Percentiles rank a stretch among this genome's conserved stretches.
These are phyloP conservation scores for Microcebus griseorufus DNA, from an alignment of 2,113 vertebrate species.

Conservation along the genomic window DNA sequence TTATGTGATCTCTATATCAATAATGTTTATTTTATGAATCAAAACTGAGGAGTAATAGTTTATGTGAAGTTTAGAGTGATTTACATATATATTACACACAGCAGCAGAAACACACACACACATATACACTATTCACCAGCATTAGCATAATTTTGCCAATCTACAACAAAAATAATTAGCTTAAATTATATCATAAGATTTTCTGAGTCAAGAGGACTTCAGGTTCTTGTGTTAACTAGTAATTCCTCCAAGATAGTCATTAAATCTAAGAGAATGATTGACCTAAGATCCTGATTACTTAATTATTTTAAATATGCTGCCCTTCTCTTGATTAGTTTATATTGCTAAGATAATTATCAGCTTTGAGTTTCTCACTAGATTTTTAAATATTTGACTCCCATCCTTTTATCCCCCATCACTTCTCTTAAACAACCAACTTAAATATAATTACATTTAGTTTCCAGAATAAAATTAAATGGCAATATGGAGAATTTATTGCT, in stretches of 20 bases:
- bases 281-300: not conserved
- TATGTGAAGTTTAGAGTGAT: not conserved
- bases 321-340: not conserved
- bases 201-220: not conserved
- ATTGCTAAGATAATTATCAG: not conserved
- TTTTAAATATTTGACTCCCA: not conserved
- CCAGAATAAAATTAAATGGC: constrained; percentile 17
- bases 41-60: not conserved
- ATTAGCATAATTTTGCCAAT: not conserved
- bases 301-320: not conserved
- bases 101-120: not conserved
- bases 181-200: not conserved
- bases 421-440: not conserved
- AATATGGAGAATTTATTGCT: not conserved
- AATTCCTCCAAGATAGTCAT: not conserved
- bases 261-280: not conserved
- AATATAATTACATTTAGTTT: constrained; percentile 1
- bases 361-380: not conserved
- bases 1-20: not conserved
- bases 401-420: not conserved
- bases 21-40: not conserved
- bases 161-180: not conserved
- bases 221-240: not conserved
- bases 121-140: not conserved
- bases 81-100: not conserved